phyloP scores from a whole-genome alignment of 2,888 invertebrate genomes.

The Trissoscelio sp. region DNA sequence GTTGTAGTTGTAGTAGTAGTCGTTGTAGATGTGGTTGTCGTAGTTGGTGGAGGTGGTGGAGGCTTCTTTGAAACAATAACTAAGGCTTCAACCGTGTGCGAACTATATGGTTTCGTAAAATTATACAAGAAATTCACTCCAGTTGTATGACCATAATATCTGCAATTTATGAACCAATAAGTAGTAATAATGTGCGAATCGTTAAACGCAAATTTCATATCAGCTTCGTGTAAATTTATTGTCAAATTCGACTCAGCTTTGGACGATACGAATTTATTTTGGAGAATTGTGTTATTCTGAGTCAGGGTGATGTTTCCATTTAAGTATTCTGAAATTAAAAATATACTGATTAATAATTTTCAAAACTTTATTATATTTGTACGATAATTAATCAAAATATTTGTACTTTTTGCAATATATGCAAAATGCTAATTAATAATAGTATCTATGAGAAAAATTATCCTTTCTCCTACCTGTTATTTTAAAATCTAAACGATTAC shows the following conservation, averaged over 20 bases:
- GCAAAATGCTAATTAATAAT: no score
- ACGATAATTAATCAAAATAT: neutral
- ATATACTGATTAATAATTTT: neutral
- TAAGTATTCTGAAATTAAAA: slow-evolving; percentile 85
- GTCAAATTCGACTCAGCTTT: slow-evolving; percentile 80
- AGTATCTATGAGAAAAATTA: neutral
- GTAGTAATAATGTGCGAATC: slow-evolving; percentile 86
- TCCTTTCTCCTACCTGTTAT: slow-evolving; percentile 84
- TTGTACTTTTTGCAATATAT: no score
- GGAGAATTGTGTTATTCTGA: slow-evolving; percentile 86
- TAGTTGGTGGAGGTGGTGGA: slow-evolving; percentile 74
- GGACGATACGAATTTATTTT: slow-evolving; percentile 87
- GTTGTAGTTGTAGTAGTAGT: slow-evolving; percentile 54
- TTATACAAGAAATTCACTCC: slow-evolving; percentile 87
- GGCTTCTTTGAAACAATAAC: slow-evolving; percentile 89
- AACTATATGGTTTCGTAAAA: slow-evolving; percentile 86
- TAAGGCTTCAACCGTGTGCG: slow-evolving; percentile 88
- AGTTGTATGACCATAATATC: slow-evolving; percentile 88
- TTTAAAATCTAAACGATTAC: slow-evolving; percentile 81
- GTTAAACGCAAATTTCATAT: slow-evolving; percentile 85
- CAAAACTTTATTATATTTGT: neutral
- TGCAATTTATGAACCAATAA: slow-evolving; percentile 93
- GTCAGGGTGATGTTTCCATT: slow-evolving; percentile 88
- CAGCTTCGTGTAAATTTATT: slow-evolving; percentile 86
- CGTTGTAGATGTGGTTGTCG: slow-evolving; percentile 52